Conservation (phyloP, 2,888 invertebrate species). For the Tolmerus cingulatus region DNA sequence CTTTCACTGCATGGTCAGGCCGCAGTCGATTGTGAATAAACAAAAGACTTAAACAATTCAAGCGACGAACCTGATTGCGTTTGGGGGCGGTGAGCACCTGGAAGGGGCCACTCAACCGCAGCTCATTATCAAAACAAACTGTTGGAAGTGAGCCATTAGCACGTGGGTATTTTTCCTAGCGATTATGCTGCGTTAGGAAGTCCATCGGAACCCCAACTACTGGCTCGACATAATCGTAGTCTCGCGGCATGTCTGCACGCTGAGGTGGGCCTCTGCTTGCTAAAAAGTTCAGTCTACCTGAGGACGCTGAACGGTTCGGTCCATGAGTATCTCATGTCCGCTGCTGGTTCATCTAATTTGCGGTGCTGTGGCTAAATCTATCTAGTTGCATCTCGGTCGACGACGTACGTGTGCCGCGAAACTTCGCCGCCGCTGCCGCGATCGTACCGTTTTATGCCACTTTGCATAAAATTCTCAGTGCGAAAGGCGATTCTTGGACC, state of each 20-base stretch:
- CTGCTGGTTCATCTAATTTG: neutral
- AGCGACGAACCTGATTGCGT: constrained; percentile 4
- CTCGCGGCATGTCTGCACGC: neutral
- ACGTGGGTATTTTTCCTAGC: constrained; percentile 5
- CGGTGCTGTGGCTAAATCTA: neutral
- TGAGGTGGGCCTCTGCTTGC: neutral
- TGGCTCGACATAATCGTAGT: neutral
- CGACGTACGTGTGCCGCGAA: neutral
- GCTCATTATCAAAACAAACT: constrained; percentile 23
- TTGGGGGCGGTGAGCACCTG: neutral
- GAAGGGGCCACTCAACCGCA: constrained; percentile 24
- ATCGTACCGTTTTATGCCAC: constrained; percentile 17
- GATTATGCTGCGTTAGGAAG: neutral
- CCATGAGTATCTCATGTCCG: neutral
- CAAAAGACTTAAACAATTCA: constrained; percentile 6
- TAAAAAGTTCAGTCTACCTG: constrained; percentile 2
- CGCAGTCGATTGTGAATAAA: neutral
- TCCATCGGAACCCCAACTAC: neutral
- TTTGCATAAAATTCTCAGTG: constrained; percentile 12
- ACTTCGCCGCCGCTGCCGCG: neutral
- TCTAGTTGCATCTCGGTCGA: neutral
- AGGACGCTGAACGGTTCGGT: neutral
- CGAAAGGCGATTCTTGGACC: neutral
- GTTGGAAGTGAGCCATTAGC: neutral
- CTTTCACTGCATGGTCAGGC: constrained; percentile 9